A percentile compares a stretch with the other conserved stretches of the same genome.
Conservation (phyloP, 2,113 vertebrate genomes). For the Barbus barbus region DNA sequence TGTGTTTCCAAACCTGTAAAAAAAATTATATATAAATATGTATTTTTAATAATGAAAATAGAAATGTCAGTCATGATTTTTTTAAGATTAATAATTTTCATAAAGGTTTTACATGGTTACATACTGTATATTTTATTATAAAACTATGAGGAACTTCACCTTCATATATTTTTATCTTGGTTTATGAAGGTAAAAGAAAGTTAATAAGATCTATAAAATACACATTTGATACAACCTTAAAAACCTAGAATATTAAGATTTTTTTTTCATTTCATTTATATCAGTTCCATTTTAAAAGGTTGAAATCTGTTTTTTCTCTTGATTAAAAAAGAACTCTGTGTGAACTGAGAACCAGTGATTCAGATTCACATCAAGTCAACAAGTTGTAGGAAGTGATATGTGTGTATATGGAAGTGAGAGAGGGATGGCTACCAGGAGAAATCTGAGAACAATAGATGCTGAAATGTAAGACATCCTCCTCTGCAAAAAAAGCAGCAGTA, state of each 20-base stretch:
- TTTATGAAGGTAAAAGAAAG: too few species aligned
- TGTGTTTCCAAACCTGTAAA: too few species aligned
- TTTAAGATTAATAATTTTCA: too few species aligned
- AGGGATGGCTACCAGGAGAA: slow-evolving; percentile 13
- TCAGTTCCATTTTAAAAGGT: not conserved
- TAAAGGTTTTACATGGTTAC: too few species aligned
- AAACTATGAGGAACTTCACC: too few species aligned
- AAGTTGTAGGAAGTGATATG: slow-evolving; percentile 24
- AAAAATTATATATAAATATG: too few species aligned
- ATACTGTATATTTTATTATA: too few species aligned
- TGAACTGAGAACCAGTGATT: slow-evolving; percentile 9
- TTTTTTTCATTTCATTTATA: not conserved
- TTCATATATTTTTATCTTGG: too few species aligned
- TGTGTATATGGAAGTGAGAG: slow-evolving; percentile 9
- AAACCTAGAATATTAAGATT: not conserved
- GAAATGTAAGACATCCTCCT: slow-evolving; percentile 48
- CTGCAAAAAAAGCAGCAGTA: not conserved
- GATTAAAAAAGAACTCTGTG: not conserved
- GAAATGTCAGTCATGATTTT: too few species aligned
- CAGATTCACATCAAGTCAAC: not conserved
- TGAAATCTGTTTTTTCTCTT: not conserved
- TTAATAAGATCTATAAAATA: too few species aligned
- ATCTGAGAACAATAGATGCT: slow-evolving; percentile 54
- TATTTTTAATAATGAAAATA: too few species aligned
- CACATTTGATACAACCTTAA: too few species aligned